A percentile compares a stretch with the other conserved stretches of the same genome.
These are phyloP conservation scores for Nymphicus hollandicus DNA, from an alignment of 2,113 vertebrate genomes.

Conservation along the genomic window DNA sequence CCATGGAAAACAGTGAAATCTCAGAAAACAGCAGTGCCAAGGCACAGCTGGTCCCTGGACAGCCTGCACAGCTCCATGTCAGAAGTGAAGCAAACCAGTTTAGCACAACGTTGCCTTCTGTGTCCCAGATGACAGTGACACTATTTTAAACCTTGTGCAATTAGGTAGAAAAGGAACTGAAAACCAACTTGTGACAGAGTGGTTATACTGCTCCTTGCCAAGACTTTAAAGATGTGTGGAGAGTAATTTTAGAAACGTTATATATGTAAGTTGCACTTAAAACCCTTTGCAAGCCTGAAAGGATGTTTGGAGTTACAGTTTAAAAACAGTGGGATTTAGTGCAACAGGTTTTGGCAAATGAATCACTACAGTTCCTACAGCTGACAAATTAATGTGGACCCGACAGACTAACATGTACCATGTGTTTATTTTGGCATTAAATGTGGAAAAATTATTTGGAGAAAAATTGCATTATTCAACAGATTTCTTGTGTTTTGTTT, in stretches of 20 bases:
- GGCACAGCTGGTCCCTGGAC: not conserved
- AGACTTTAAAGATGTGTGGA: not conserved
- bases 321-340: constrained; percentile 79
- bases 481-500: constrained; percentile 67
- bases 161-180: not conserved
- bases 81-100: not conserved
- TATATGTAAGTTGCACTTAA: constrained; percentile 43
- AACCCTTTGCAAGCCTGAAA: constrained; percentile 66
- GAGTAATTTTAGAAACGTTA: constrained; percentile 49
- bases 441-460: constrained; percentile 82
- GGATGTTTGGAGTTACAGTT: constrained; percentile 78
- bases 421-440: constrained; percentile 80
- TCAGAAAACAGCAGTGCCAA: not conserved
- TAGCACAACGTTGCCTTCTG: not conserved
- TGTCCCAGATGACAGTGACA: not conserved
- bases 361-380: constrained; percentile 68
- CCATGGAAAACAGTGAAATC: not conserved
- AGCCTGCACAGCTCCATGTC: not conserved
- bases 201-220: not conserved
- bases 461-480: constrained; percentile 73
- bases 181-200: not conserved
- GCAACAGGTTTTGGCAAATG: constrained; percentile 76
- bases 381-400: constrained; percentile 70
- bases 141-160: not conserved
- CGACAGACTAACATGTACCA: constrained; percentile 75